A percentile compares a stretch with the other conserved stretches of the same genome.
These are phyloP conservation scores for Semotilus atromaculatus DNA, from an alignment of 2,797 vertebrate species.

Conservation along the genomic window DNA sequence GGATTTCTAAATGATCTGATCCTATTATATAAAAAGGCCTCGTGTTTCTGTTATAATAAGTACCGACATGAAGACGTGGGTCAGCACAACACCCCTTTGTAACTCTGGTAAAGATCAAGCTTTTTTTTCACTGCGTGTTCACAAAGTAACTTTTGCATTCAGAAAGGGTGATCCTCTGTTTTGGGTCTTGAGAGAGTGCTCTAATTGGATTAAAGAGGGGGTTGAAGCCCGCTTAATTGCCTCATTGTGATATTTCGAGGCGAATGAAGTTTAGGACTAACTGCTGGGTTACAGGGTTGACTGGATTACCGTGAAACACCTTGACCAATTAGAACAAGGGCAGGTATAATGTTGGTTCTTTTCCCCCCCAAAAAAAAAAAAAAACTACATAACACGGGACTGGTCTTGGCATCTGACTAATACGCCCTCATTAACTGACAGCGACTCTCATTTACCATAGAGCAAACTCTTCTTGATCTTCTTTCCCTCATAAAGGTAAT, in stretches of 20 bases:
- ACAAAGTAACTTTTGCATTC: slow-evolving; percentile 70
- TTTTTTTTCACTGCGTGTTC: slow-evolving; percentile 63
- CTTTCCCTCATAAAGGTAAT: slow-evolving; percentile 65
- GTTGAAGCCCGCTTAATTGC: slow-evolving; percentile 40
- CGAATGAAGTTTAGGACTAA: slow-evolving; percentile 65
- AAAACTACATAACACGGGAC: slow-evolving; percentile 67
- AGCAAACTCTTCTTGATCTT: slow-evolving; percentile 50
- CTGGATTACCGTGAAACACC: slow-evolving; percentile 74
- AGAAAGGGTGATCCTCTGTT: slow-evolving; percentile 70
- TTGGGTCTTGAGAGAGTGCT: slow-evolving; percentile 71
- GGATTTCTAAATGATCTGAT: neutral
- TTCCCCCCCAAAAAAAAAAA: neutral
- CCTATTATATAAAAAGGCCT: neutral
- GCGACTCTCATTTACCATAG: slow-evolving; percentile 47
- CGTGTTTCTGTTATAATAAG: neutral
- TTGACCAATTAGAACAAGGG: slow-evolving; percentile 78
- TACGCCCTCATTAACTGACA: slow-evolving; percentile 65
- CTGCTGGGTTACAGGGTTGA: slow-evolving; percentile 54
- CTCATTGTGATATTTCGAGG: slow-evolving; percentile 53
- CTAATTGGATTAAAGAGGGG: slow-evolving; percentile 78
- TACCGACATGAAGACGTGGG: neutral
- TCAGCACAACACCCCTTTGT: neutral
- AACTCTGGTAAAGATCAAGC: slow-evolving; percentile 63
- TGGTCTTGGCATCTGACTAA: slow-evolving; percentile 71
- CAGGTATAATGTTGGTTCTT: slow-evolving; percentile 77